Base-by-base conservation (phyloP, 2,888 invertebrate species). In the Xylota sylvarum region DNA sequence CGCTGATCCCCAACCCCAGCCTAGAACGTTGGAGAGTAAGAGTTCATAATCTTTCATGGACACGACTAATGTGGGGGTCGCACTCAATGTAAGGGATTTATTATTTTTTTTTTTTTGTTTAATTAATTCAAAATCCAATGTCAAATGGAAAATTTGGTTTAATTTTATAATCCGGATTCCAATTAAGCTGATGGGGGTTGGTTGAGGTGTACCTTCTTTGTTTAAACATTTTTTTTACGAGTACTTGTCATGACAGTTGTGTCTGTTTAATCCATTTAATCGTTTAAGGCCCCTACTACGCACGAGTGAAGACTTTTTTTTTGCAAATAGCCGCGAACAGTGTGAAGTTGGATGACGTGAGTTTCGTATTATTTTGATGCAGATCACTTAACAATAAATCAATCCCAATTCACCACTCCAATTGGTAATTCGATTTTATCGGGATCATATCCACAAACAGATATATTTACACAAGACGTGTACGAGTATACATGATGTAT, bases 111-210 rank as follows among this genome's bases (percentile, higher is more conserved):
- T 35, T 35, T 67, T 19, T 5, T 32, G 6, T 48, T 4, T 48
- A 65, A 65, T 72, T 50, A 35, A 73, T 50, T 10, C 52, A 37
- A 69, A 81, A 48, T 40, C 56, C 76, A 81, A 76, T 76, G 81
- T 56, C 81, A 82, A 14, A 14, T 27, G 32, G 10, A 23, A 67
- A 65, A 76, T 81, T 82, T 77, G 3, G 69, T 62, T 56, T 82
- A 76, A 81, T 64, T 82, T 77, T 62, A 37, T 69, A 14, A 62
- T 77, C 62, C 62, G 52, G 19, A 76, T 56, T 48, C 48, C 52
- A 46, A 43, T 27, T 43, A 14, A 35, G 12, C 9, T 50, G 14
- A 73, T 55, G 43, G 77, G 70, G 78, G 60, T 35, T 30, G 56
- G 5, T 19, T 19, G 48, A 48, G 35, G 56, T 19, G 32, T 64